These are phyloP conservation scores for Drosophila prosaltans DNA, from an alignment of 1,140 invertebrate genomes.

Conservation along the genomic window DNA sequence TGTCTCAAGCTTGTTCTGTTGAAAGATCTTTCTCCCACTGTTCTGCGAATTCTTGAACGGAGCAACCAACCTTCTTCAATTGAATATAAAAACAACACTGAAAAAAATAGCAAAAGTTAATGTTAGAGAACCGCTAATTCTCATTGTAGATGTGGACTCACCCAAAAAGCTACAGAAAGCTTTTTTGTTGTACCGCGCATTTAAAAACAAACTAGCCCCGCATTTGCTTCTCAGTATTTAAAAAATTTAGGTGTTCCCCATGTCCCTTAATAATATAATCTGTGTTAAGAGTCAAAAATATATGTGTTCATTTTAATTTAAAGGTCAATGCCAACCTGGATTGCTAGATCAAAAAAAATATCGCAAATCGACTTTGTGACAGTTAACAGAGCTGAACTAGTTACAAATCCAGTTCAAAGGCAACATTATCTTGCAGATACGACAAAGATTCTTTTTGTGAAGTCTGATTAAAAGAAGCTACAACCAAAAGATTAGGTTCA, in stretches of 20 bases:
- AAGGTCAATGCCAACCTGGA: no score
- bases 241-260: not conserved
- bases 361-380: no score
- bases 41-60: not conserved
- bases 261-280: not conserved
- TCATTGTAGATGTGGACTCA: not conserved
- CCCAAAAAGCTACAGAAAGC: not conserved
- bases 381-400: no score
- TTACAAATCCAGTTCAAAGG: no score
- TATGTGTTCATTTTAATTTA: no score
- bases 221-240: not conserved
- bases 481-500: no score
- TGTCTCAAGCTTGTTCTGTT: not conserved
- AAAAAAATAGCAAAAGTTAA: not conserved
- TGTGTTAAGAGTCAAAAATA: no score
- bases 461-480: no score
- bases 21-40: slow-evolving; percentile 5
- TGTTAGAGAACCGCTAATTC: no score
- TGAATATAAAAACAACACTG: slow-evolving; percentile 8
- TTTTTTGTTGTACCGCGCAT: not conserved
- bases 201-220: not conserved
- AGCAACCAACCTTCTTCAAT: not conserved
- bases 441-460: no score
- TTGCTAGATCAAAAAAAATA: no score
- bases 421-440: no score